A percentile compares a stretch with the other conserved stretches of the same genome.
Conservation (phyloP, 2,888 invertebrate species). For the Pachydiplax longipennis region DNA sequence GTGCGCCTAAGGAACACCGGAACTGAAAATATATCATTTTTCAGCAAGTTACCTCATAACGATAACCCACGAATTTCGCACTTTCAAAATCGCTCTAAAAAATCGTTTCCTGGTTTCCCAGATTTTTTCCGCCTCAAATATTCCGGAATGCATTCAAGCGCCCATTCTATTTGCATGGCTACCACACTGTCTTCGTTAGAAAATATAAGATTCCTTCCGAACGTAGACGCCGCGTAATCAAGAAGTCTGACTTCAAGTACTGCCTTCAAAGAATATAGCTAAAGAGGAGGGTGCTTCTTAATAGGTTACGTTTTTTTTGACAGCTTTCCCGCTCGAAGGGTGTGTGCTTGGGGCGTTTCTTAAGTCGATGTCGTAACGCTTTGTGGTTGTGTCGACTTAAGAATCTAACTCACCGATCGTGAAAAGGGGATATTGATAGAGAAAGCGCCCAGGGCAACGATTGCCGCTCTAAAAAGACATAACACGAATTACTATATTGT, state of each 20-base stretch:
- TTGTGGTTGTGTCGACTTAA: background rate
- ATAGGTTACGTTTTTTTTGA: no score
- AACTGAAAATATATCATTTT: no score
- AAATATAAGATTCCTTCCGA: background rate
- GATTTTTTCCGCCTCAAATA: background rate
- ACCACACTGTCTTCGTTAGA: background rate
- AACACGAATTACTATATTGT: no score
- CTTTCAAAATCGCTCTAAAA: background rate
- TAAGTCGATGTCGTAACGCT: background rate
- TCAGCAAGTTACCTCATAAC: no score
- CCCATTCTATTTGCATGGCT: background rate
- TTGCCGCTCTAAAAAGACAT: no score
- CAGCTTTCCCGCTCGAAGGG: background rate
- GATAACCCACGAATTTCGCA: background rate
- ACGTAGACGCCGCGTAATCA: no score
- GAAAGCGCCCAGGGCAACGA: background rate
- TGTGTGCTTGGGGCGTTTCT: constrained; percentile 12
- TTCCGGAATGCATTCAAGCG: background rate
- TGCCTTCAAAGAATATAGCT: background rate
- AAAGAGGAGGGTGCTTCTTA: no score
- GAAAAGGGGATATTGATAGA: background rate
- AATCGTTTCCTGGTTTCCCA: constrained; percentile 1
- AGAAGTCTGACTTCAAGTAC: background rate
- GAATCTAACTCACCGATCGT: background rate
- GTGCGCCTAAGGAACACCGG: no score